Percentiles rank a stretch among this genome's conserved stretches.
Evolutionary conservation across 2,888 invertebrate genomes (phyloP).

Genomic region (Pemphredon lugubris): DNA sequence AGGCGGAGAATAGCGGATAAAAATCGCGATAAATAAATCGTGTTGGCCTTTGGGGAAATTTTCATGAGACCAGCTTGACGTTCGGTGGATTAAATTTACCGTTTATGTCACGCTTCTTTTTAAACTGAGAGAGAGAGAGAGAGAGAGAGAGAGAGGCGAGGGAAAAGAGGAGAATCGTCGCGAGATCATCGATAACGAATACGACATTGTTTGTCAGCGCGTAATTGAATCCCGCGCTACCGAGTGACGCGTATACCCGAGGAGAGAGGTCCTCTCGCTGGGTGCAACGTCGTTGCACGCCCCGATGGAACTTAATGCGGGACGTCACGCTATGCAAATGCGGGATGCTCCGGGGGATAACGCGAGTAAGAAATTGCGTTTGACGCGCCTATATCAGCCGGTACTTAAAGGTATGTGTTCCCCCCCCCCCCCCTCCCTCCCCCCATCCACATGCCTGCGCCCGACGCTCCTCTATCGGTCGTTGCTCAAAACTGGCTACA

Average conservation of each 20-base stretch:
- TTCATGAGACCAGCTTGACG: no score
- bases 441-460: conserved; percentile 31
- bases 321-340: conserved; percentile 62
- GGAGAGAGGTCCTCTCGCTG: conserved; percentile 17
- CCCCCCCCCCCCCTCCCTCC: no score
- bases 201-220: conserved; percentile 25
- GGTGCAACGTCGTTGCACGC: conserved; percentile 39
- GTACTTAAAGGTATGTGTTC: conserved; percentile 46
- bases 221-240: conserved; percentile 24
- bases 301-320: conserved; percentile 57
- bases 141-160: background rate
- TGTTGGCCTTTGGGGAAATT: no score
- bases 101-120: no score
- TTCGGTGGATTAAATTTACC: no score
- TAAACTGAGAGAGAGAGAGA: no score
- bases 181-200: background rate
- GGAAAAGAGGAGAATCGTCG: background rate
- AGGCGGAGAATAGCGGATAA: no score
- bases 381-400: conserved; percentile 56
- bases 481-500: conserved; percentile 31
- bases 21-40: no score
- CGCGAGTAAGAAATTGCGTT: conserved; percentile 63
- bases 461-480: conserved; percentile 47
- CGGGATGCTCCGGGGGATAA: conserved; percentile 48
- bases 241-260: conserved; percentile 13